phyloP scores from a whole-genome alignment of 2,888 invertebrate species.

The Clivina fossor region DNA sequence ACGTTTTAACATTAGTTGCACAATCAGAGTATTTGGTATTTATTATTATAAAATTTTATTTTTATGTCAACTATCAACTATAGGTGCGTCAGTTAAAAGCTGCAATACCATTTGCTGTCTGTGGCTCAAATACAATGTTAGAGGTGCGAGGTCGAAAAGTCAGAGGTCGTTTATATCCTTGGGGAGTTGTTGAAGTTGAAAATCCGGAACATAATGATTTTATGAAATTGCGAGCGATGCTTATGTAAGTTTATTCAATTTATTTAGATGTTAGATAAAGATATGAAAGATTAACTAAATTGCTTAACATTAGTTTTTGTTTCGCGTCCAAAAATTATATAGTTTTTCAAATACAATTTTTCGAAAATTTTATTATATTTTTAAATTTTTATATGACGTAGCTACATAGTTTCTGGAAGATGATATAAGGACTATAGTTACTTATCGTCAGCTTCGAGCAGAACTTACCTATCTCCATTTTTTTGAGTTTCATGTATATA shows the following conservation, averaged over 20 bases:
- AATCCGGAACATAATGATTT: slow-evolving; percentile 99
- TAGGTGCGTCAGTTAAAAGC: slow-evolving; percentile 85
- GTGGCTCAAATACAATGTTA: slow-evolving; percentile 86
- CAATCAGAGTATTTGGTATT: slow-evolving; percentile 20
- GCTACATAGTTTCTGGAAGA: too few relatives aligned
- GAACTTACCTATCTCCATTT: too few relatives aligned
- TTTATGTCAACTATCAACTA: slow-evolving; percentile 1
- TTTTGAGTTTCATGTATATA: too few relatives aligned
- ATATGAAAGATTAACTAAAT: neutral
- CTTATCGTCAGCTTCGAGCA: too few relatives aligned
- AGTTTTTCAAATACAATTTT: too few relatives aligned
- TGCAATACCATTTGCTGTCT: slow-evolving; percentile 98
- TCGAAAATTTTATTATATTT: too few relatives aligned
- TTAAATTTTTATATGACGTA: too few relatives aligned
- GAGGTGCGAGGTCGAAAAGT: slow-evolving; percentile 93
- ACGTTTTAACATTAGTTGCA: slow-evolving; percentile 33
- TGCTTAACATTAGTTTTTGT: too few relatives aligned
- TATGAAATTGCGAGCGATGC: slow-evolving; percentile 93
- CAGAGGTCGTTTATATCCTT: slow-evolving; percentile 92
- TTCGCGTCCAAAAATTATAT: too few relatives aligned
- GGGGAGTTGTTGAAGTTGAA: slow-evolving; percentile 98
- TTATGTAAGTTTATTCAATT: slow-evolving; percentile 69
- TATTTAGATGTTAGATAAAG: neutral
- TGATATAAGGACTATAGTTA: too few relatives aligned
- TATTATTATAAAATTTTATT: neutral